phyloP scores from a whole-genome alignment of 1,140 invertebrate genomes.

The Lepidostoma basale region DNA sequence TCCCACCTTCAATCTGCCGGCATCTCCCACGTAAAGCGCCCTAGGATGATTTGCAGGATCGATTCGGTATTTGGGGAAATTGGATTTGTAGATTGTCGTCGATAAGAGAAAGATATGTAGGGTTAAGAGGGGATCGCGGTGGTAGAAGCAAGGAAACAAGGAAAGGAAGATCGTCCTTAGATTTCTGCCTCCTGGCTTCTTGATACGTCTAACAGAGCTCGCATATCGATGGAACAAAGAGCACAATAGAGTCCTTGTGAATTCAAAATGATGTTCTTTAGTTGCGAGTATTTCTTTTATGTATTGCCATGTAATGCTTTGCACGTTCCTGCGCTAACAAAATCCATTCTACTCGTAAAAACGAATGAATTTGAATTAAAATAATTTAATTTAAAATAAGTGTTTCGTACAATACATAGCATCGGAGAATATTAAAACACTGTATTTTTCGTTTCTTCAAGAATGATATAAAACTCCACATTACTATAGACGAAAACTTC shows the following conservation, averaged over 20 bases:
- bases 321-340: too few species aligned
- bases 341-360: too few species aligned
- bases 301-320: too few species aligned
- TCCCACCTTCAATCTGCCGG: too few species aligned
- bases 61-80: conserved; percentile 62
- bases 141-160: background rate
- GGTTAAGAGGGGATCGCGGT: conserved; percentile 9
- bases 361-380: too few species aligned
- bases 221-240: background rate
- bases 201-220: background rate
- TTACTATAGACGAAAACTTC: too few species aligned
- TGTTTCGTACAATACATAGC: too few species aligned
- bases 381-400: too few species aligned
- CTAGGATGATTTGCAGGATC: conserved; percentile 60
- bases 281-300: too few species aligned
- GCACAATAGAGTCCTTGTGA: background rate
- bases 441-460: too few species aligned
- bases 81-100: conserved; percentile 60
- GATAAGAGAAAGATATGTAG: conserved; percentile 47
- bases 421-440: too few species aligned
- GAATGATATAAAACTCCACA: too few species aligned
- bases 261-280: background rate
- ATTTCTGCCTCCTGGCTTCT: background rate
- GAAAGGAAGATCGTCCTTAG: background rate
- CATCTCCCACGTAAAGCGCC: background rate